phyloP scores from a whole-genome alignment of 35 echinoderm and acorn worm genomes.

The Strongylocentrotus purpuratus region DNA sequence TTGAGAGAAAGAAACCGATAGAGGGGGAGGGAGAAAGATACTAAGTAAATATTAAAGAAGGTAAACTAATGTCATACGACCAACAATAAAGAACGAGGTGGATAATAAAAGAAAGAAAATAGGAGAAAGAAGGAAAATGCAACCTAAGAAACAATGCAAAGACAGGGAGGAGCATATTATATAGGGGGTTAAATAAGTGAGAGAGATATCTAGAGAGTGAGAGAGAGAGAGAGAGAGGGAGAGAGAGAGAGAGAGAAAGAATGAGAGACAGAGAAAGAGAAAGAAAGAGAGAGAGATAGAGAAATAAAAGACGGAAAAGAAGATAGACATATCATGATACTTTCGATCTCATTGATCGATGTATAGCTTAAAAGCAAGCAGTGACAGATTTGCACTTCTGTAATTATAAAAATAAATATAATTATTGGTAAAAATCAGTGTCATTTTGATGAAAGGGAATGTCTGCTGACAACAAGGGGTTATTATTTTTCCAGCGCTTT shows the following conservation, averaged over 20 bases:
- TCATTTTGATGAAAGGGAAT: too few relatives aligned
- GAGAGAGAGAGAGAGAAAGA: not conserved
- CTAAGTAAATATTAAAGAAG: not conserved
- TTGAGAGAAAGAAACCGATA: not conserved
- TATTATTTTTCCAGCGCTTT: too few relatives aligned
- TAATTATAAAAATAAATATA: too few relatives aligned
- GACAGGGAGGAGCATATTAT: not conserved
- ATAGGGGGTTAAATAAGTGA: not conserved
- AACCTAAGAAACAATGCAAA: not conserved
- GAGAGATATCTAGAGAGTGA: not conserved
- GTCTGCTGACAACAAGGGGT: too few relatives aligned
- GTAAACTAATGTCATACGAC: not conserved
- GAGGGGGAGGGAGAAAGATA: not conserved
- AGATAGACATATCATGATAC: not conserved
- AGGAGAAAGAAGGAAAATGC: not conserved
- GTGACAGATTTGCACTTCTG: not conserved
- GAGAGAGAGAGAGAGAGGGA: not conserved
- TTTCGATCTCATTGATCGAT: not conserved
- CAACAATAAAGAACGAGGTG: too few relatives aligned
- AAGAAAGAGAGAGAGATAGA: not conserved
- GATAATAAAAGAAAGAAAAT: not conserved
- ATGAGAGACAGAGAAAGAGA: not conserved
- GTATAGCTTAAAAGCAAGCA: not conserved
- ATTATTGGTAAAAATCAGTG: too few relatives aligned
- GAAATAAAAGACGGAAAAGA: not conserved